phyloP scores from a whole-genome alignment of 2,113 vertebrate genomes.

The Urocitellus parryii region DNA sequence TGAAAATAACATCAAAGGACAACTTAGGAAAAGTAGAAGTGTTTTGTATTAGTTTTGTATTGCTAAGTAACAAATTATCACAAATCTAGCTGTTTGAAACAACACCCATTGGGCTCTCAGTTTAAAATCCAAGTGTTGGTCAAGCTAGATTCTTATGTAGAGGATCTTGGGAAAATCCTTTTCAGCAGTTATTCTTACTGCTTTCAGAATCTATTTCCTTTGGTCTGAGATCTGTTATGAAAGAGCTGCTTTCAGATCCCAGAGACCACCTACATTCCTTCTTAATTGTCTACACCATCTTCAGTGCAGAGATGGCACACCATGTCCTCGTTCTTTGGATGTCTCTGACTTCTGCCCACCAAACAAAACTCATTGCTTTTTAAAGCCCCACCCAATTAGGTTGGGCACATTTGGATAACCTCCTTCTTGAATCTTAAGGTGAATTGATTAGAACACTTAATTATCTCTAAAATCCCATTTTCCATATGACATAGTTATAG shows the following conservation, averaged over 20 bases:
- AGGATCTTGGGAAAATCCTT: not conserved
- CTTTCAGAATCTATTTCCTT: not conserved
- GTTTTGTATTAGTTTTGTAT: not conserved
- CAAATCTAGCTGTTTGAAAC: not conserved
- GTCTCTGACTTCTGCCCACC: not conserved
- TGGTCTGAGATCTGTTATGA: not conserved
- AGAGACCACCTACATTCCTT: not conserved
- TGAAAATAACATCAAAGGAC: not conserved
- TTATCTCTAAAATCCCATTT: not conserved
- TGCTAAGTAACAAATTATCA: not conserved
- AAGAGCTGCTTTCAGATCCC: not conserved
- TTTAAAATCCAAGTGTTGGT: not conserved
- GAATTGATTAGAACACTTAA: not conserved
- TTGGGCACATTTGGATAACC: not conserved
- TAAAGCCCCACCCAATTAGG: not conserved
- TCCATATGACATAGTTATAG: not conserved
- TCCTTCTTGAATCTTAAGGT: not conserved
- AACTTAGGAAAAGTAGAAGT: not conserved
- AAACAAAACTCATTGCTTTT: not conserved
- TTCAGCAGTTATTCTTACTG: not conserved
- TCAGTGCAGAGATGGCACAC: not conserved
- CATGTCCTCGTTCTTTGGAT: not conserved
- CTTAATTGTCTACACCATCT: rapidly evolving
- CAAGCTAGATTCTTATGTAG: not conserved
- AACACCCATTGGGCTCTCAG: not conserved